Evolutionary conservation across 2,888 invertebrate genomes (phyloP).

Genomic region (Cephonodes hylas): DNA sequence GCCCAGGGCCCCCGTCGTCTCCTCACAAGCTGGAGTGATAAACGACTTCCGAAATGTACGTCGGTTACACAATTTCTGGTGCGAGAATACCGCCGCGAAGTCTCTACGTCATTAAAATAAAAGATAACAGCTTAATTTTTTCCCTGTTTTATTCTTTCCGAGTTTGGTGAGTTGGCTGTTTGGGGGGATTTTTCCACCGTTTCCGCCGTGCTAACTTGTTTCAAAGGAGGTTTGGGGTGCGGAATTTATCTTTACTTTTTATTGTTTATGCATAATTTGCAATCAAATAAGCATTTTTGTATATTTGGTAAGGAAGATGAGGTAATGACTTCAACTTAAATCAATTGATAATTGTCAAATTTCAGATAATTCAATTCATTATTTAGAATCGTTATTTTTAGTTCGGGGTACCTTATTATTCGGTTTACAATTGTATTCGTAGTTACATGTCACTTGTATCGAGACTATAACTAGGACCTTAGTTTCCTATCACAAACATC

Average conservation of each 20-base stretch:
- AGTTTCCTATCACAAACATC: no score
- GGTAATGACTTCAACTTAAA: no score
- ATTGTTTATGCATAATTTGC: neutral
- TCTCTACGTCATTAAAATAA: conserved; percentile 13
- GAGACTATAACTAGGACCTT: no score
- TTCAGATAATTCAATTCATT: no score
- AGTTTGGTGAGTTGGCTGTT: neutral
- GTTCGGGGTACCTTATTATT: no score
- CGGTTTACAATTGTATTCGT: no score
- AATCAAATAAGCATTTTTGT: no score
- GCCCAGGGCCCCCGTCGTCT: neutral
- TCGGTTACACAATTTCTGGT: conserved; percentile 6
- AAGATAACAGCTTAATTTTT: conserved; percentile 11
- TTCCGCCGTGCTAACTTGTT: neutral
- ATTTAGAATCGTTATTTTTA: no score
- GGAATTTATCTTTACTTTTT: no score
- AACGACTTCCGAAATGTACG: conserved; percentile 12
- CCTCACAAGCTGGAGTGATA: neutral
- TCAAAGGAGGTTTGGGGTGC: neutral
- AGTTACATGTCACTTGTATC: no score
- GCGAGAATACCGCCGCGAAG: neutral
- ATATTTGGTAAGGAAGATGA: no score
- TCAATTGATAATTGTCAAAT: no score
- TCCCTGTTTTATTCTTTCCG: neutral
- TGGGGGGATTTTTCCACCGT: neutral